Percentiles rank a stretch among this genome's conserved stretches.
phyloP scores from a whole-genome alignment of 1,140 invertebrate species.

The Zaprionus gabonicus region DNA sequence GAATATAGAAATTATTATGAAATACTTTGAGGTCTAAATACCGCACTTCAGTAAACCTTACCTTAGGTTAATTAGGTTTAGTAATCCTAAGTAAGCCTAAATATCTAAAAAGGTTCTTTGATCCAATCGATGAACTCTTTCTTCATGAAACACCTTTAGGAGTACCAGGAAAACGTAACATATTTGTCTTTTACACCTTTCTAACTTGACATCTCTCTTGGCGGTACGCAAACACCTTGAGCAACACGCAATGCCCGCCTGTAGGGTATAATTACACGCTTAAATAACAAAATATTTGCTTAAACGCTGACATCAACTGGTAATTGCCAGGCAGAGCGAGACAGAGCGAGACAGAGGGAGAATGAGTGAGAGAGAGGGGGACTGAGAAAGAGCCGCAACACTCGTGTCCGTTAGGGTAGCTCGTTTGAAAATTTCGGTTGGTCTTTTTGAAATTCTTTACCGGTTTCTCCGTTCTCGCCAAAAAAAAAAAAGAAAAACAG shows the following conservation, averaged over 20 bases:
- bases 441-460: slow-evolving; percentile 49
- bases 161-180: background rate
- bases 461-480: slow-evolving; percentile 44
- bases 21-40: no score
- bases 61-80: no score
- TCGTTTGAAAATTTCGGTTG: slow-evolving; percentile 18
- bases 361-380: background rate
- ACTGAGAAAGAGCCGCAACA: slow-evolving; percentile 19
- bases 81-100: no score
- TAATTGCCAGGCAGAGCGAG: slow-evolving; percentile 43
- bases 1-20: no score
- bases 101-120: no score
- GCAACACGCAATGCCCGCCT: background rate
- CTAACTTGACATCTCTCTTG: slow-evolving; percentile 6
- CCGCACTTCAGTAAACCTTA: no score
- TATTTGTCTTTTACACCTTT: background rate
- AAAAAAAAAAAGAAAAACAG: slow-evolving; percentile 31
- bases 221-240: slow-evolving; percentile 16
- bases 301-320: slow-evolving; percentile 77
- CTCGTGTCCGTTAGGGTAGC: slow-evolving; percentile 20
- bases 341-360: background rate
- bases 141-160: background rate
- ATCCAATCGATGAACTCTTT: background rate
- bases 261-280: slow-evolving; percentile 75
- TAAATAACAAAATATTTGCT: slow-evolving; percentile 78